Conservation (phyloP, 1,140 invertebrate species). For the Trachymyrmex septentrionalis region DNA sequence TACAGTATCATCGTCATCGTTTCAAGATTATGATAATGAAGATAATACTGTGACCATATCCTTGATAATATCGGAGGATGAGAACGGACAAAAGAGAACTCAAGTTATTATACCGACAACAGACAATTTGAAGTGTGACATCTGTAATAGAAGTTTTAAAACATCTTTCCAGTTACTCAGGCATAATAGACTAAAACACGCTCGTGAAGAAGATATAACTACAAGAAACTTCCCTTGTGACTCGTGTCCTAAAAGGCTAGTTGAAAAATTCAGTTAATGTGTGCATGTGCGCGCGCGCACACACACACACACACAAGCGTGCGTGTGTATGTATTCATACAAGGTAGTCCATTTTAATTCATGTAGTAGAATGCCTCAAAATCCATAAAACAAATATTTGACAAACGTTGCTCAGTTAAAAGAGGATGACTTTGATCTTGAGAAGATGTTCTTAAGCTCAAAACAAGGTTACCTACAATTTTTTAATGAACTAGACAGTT, state of each 20-base stretch:
- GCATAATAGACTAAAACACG: conserved; percentile 85
- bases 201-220: conserved; percentile 85
- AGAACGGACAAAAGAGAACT: conserved; percentile 85
- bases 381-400: too few relatives aligned
- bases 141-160: conserved; percentile 85
- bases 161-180: conserved; percentile 84
- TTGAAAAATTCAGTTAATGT: not conserved
- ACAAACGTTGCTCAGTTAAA: too few relatives aligned
- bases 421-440: too few relatives aligned
- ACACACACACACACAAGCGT: accelerated
- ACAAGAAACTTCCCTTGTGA: conserved; percentile 86
- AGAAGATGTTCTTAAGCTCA: too few relatives aligned
- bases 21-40: conserved; percentile 81
- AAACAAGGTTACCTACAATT: too few relatives aligned
- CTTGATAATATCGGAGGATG: conserved; percentile 85
- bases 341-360: too few relatives aligned
- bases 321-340: too few relatives aligned
- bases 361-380: too few relatives aligned
- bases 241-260: conserved; percentile 84
- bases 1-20: conserved; percentile 44
- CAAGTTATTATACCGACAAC: conserved; percentile 86
- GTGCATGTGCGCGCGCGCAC: too few relatives aligned
- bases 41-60: conserved; percentile 86
- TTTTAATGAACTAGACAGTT: too few relatives aligned
- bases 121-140: conserved; percentile 83